Conservation (phyloP, 1,140 invertebrate species). For the Holotrichia oblita region DNA sequence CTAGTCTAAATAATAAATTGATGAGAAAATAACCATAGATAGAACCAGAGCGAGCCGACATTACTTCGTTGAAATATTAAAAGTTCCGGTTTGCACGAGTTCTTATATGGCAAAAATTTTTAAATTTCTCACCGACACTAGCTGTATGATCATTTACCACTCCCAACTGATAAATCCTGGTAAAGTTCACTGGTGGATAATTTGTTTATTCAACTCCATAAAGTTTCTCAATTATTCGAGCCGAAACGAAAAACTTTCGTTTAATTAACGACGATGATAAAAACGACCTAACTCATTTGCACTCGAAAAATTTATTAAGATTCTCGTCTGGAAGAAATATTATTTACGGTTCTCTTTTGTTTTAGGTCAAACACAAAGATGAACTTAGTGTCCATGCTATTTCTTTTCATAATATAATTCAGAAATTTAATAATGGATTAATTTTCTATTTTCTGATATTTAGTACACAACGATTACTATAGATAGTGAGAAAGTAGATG, state of each 20-base stretch:
- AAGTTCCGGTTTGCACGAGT: not conserved
- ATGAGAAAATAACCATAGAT: not conserved
- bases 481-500: no score
- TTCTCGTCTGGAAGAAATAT: not conserved
- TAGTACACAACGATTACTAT: no score
- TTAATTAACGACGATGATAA: slow-evolving; percentile 2
- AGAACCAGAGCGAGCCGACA: not conserved
- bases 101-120: not conserved
- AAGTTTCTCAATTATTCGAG: not conserved
- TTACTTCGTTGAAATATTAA: slow-evolving; percentile 1
- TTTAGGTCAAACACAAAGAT: no score
- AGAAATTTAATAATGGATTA: no score
- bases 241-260: not conserved
- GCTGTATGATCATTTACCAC: not conserved
- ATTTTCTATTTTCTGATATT: no score
- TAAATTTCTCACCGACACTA: not conserved
- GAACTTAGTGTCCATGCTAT: no score
- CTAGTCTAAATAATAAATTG: not conserved
- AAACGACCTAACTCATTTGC: slow-evolving; percentile 2
- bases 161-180: not conserved
- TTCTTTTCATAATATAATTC: no score
- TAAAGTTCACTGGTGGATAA: not conserved
- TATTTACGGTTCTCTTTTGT: not conserved
- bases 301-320: slow-evolving; percentile 13
- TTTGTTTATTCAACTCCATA: not conserved